Evolutionary conservation across 2,113 vertebrate genomes (phyloP).

Genomic region (Seriola dumerili): DNA sequence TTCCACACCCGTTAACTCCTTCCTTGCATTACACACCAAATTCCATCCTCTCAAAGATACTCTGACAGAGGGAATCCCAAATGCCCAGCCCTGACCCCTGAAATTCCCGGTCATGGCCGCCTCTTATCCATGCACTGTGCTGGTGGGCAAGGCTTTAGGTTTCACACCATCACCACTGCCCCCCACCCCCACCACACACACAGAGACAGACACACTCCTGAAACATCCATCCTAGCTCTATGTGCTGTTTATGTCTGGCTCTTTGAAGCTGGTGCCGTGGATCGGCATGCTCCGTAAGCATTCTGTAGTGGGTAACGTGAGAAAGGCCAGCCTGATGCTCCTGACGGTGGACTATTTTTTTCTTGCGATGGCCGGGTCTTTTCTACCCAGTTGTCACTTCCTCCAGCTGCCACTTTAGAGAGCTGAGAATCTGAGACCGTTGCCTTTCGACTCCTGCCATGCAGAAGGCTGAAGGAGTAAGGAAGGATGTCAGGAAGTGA

Average conservation of each 20-base stretch:
- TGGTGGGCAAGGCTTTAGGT: slow-evolving; percentile 63
- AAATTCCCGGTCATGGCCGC: slow-evolving; percentile 70
- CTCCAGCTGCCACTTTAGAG: slow-evolving; percentile 72
- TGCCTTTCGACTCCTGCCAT: slow-evolving; percentile 31
- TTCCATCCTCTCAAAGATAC: slow-evolving; percentile 56
- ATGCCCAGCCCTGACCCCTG: slow-evolving; percentile 70
- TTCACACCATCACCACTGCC: slow-evolving; percentile 58
- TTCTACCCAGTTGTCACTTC: slow-evolving; percentile 72
- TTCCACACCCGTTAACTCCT: slow-evolving; percentile 62
- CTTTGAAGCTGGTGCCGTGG: slow-evolving; percentile 51
- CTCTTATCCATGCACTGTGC: slow-evolving; percentile 59
- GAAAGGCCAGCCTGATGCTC: slow-evolving; percentile 58
- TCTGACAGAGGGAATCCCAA: slow-evolving; percentile 70
- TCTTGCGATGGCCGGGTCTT: slow-evolving; percentile 17
- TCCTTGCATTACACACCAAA: slow-evolving; percentile 63
- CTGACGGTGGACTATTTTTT: slow-evolving; percentile 59
- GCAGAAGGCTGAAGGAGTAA: slow-evolving; percentile 28
- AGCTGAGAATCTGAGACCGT: slow-evolving; percentile 50
- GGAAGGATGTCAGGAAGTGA: slow-evolving; percentile 65
- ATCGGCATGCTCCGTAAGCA: slow-evolving; percentile 37
- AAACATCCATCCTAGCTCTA: slow-evolving; percentile 25
- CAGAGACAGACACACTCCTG: slow-evolving; percentile 36
- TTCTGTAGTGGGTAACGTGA: slow-evolving; percentile 65
- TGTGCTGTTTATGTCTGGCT: slow-evolving; percentile 52
- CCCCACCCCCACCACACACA: slow-evolving; percentile 11